Evolutionary conservation across 2,888 invertebrate species (phyloP), one percentile per base, ranked within the genome.

Genomic region (Sphinx pinastri): DNA sequence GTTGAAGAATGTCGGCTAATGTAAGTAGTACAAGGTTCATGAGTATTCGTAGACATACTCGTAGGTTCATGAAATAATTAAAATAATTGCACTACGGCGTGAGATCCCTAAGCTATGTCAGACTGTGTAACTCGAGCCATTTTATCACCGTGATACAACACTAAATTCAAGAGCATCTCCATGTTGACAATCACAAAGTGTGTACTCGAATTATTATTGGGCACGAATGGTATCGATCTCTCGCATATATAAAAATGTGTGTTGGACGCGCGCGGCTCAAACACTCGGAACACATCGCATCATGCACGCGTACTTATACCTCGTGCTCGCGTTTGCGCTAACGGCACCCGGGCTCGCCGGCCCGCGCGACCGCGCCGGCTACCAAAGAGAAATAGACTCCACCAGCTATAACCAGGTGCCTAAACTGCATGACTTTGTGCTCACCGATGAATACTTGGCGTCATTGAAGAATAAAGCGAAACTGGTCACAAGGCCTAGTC

Each of bases 1-100:
- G 80, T 81, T 82, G 79, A 80, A 81, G 85, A 85, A 87, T 86
- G 83, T 86, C 84, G 84, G 83, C 80, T 88, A 88, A 88, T 87
- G 84, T 88, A 92, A 91, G 88, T 93, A 82, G 93, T 89, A 90
- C 93, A 90, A 94, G 93, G 93, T 92, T 92, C 91, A 90, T 87
- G 86, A 88, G 84, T 89, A 89, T 88, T 86, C 86, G 87, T 83
- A 87, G 80, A 80, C 85, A 85, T 80, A 38, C 38, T 38, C 38
- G 38, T 38, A 79, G 81, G 83, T 86, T 86, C 87, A 88, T 87
- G 86, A 86, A 88, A 88, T 86, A 82, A 86, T 84, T 82, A 75
- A 77, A 83, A 81, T 86, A 84, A 85, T 85, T 83, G 82, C 83
- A 81, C 74, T 77, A 76, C 79, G 73, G 68, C 75, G 77, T 75